A percentile compares a stretch with the other conserved stretches of the same genome.
These are phyloP conservation scores for Ostrea edulis DNA, from an alignment of 1,140 invertebrate genomes.

Conservation along the genomic window DNA sequence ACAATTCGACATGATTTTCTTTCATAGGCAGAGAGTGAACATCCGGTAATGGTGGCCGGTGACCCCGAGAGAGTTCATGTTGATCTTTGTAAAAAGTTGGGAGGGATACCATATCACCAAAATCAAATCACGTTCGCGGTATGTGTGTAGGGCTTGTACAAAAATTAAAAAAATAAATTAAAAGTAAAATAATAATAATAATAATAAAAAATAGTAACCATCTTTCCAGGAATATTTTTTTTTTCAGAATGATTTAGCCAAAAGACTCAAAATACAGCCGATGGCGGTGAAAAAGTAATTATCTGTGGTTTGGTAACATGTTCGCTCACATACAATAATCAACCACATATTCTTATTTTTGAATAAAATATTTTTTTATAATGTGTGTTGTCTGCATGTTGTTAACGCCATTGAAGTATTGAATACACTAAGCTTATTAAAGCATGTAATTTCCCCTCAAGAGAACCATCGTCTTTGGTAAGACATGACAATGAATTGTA, in stretches of 20 bases:
- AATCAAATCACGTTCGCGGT: constrained; percentile 85
- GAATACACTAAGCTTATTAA: no score
- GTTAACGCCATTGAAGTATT: no score
- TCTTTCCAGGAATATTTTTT: no score
- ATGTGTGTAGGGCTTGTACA: constrained; percentile 51
- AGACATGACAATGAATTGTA: no score
- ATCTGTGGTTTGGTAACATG: neutral
- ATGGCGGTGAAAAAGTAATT: constrained; percentile 6
- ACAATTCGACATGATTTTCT: neutral
- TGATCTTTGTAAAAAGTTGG: constrained; percentile 83
- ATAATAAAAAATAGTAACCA: no score
- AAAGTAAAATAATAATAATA: no score
- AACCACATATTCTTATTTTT: neutral
- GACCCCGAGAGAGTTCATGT: constrained; percentile 89
- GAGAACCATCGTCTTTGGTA: no score
- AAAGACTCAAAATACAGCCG: constrained; percentile 37
- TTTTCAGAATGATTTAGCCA: constrained; percentile 49
- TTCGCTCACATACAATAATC: no score
- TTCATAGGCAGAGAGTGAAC: constrained; percentile 53
- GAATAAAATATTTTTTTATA: neutral
- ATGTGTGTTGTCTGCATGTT: no score
- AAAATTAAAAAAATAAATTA: no score
- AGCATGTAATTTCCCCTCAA: no score
- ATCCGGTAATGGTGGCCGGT: constrained; percentile 87
- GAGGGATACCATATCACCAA: constrained; percentile 88